A percentile compares a stretch with the other conserved stretches of the same genome.
phyloP scores from a whole-genome alignment of 2,797 vertebrate species.

The Intellagama lesueurii region DNA sequence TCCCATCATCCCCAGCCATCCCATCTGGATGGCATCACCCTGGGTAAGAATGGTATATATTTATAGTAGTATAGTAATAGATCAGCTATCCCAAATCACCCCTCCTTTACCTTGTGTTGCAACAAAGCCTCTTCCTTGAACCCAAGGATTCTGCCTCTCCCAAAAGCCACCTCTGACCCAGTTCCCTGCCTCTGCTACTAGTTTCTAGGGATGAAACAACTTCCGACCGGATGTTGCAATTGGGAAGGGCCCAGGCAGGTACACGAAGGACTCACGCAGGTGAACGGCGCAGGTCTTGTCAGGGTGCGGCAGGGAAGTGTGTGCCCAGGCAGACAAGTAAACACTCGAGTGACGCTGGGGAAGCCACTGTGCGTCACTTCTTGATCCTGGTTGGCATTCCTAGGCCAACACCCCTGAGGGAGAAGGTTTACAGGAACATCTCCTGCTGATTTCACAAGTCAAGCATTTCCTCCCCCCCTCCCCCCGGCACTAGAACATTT shows the following conservation, averaged over 20 bases:
- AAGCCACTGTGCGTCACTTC: neutral
- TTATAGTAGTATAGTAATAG: neutral
- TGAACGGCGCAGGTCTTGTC: neutral
- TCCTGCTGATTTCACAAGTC: neutral
- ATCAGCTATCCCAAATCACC: neutral
- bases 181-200: neutral
- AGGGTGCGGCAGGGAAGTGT: constrained; percentile 5
- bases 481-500: neutral
- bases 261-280: neutral
- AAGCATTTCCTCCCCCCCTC: neutral
- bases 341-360: neutral
- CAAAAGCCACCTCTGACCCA: neutral
- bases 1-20: neutral
- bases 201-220: neutral
- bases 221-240: neutral
- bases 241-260: neutral
- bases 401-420: neutral
- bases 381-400: constrained; percentile 19
- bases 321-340: neutral
- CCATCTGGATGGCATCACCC: neutral
- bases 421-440: constrained; percentile 24
- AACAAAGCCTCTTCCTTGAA: neutral
- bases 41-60: neutral
- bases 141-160: neutral
- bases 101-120: neutral